Base-by-base conservation (phyloP, 2,113 vertebrate species). In the Ginglymostoma cirratum region DNA sequence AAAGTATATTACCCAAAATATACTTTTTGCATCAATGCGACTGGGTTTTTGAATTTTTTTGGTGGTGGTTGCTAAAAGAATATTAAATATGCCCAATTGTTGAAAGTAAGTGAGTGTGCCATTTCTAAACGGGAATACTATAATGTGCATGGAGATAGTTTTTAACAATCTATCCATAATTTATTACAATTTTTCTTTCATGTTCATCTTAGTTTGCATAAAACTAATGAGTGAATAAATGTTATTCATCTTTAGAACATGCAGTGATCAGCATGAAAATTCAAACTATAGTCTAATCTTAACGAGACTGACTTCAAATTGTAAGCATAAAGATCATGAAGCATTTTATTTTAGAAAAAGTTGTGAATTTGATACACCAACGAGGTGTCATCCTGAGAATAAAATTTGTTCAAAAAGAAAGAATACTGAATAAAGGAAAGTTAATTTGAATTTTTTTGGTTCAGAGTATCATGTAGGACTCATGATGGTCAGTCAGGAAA, bases 101-200 rank as follows among this genome's bases (percentile, higher is more conserved):
- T 99, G 98, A 99, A 98, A 97, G 98, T 98, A 99, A 98, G 98
- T 99, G 98, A 98, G 98, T 98, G 98, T 98, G 98, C 98, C 98
- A 98, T 98, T 98, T 98, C 98, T 98, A 98, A 98, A 98, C 97
- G 98, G 98, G 98, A 98, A 97, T 97, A 97, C 96, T 98, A 45
- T 72, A 95, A 72, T 76, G 94, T 95, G 98, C 98, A 97, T 97
- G 97, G 98, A 97, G 98, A 99, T 99, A 98, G 98, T 97, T 99
- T 98, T 98, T 97, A 99, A 99, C 98, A 98, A 97, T 97, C 98
- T 98, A 99, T 99, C 99, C 98, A 99, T 99, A 99, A 99, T 99
- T 99, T 98, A 99, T 99, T 98, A 98, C 98, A 98, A 98, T 98
- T 99, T 98, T 98, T 98, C 99, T 99, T 99, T 99, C 98, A 99